These are phyloP conservation scores for Apoda limacodes DNA, from an alignment of 2,888 invertebrate species.

Conservation along the genomic window DNA sequence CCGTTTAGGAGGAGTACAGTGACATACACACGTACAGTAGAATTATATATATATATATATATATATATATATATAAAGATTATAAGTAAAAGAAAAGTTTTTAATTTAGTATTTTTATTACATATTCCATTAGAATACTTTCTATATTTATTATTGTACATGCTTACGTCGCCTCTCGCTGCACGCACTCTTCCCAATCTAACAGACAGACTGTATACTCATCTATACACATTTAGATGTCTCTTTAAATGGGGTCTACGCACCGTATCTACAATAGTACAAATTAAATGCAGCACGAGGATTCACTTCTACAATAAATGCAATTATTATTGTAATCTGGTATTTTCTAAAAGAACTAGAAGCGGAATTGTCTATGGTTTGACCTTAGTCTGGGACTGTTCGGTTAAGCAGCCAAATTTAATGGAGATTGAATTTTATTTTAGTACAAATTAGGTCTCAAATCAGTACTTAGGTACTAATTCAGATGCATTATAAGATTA, in stretches of 20 bases:
- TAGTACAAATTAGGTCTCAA: too few relatives aligned
- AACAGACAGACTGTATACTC: slow-evolving; percentile 24
- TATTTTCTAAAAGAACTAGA: slow-evolving; percentile 50
- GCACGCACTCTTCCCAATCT: slow-evolving; percentile 30
- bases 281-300: slow-evolving; percentile 55
- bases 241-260: slow-evolving; percentile 37
- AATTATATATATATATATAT: too few relatives aligned
- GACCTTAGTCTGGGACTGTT: too few relatives aligned
- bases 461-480: too few relatives aligned
- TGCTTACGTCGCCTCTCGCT: slow-evolving; percentile 41
- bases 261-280: slow-evolving; percentile 50
- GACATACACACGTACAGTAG: too few relatives aligned
- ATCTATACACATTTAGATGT: slow-evolving; percentile 32
- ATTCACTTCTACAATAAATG: slow-evolving; percentile 51
- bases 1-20: too few relatives aligned
- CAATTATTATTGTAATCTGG: slow-evolving; percentile 29
- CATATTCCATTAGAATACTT: slow-evolving; percentile 70
- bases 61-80: too few relatives aligned
- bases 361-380: slow-evolving; percentile 45
- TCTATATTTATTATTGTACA: slow-evolving; percentile 63
- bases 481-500: too few relatives aligned
- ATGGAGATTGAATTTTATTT: too few relatives aligned
- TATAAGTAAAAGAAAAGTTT: too few relatives aligned
- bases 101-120: slow-evolving; percentile 60
- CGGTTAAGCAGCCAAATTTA: too few relatives aligned